Base-by-base conservation (phyloP, 2,888 invertebrate species). In the Caenorhabditis japonica region DNA sequence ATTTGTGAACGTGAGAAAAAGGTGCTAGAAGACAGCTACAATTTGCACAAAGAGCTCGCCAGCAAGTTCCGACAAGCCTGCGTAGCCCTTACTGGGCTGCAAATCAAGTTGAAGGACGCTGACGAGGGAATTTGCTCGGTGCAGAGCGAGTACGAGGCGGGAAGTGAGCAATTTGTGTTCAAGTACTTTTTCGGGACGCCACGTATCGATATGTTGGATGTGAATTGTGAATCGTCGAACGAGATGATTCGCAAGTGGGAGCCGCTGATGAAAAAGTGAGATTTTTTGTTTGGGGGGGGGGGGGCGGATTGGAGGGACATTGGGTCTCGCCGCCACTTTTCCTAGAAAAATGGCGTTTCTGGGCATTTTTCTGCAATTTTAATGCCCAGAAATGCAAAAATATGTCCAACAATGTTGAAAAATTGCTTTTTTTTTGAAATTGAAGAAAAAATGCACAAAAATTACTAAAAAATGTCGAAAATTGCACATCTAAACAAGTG, bases 51-150 rank as follows among this genome's bases (percentile, higher is more conserved):
- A 43, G 75, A 75, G 17, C 44, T 75, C 8, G 43, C 66, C 10
- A 47, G 43, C 12, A 75, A 75, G 23, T 75, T 75, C 55, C 62
- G 80, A 12, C 75, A 76, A 56, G 52, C 71, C 12, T 69, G 71
- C 8, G 53, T 76, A 15, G 76, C 72, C 12, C 41, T 80, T 19
- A 78, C 78, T 8, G 80, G 80, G 12, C 75, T 69, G 12, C 76
- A 80, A 41, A 68, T 80, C 51, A 80, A 80, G 34, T 44, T 78
- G 39, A 74, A 74, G 30, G 75, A 80, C 43, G 49, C 70, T 4
- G 76, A 77, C 13, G 76, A 77, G 19, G 79, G 77, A 5, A 60
- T 76, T 13, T 72, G 72, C 19, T 43, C 62, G 8, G 77, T 77
- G n/a, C 62, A 72, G 43, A 80, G 77, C 52, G 69, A 75, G 46